Percentiles rank a stretch among this genome's conserved stretches.
Conservation (phyloP, 2,888 invertebrate species). For the Pterobdella sp. region DNA sequence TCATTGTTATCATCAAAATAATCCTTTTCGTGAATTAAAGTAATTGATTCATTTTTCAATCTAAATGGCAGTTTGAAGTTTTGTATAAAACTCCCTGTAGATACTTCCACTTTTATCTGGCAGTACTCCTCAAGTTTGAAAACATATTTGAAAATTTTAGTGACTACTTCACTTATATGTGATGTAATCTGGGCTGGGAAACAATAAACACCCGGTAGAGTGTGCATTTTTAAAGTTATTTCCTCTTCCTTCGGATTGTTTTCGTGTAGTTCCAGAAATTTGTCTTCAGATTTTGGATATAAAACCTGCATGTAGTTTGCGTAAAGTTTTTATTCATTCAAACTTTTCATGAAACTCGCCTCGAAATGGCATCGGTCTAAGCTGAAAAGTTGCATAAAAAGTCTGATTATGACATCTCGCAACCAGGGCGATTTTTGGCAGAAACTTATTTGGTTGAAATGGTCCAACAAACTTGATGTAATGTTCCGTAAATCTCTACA, state of each 20-base stretch:
- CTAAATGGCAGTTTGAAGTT: slow-evolving; percentile 5
- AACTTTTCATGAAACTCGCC: too few relatives aligned
- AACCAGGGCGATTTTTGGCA: slow-evolving; percentile 23
- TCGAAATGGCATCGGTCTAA: slow-evolving; percentile 28
- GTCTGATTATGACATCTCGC: slow-evolving; percentile 24
- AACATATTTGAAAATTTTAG: slow-evolving; percentile 19
- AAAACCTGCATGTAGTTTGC: background rate
- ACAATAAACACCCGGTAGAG: slow-evolving; percentile 29
- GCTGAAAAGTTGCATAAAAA: slow-evolving; percentile 26
- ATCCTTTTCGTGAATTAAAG: too few relatives aligned
- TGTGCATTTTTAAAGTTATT: slow-evolving; percentile 20
- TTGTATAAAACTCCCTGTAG: slow-evolving; percentile 6
- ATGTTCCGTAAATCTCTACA: slow-evolving; percentile 21
- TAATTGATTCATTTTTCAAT: too few relatives aligned
- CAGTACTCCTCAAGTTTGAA: slow-evolving; percentile 23
- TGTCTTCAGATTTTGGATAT: background rate
- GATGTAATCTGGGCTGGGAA: slow-evolving; percentile 15
- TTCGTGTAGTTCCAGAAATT: background rate
- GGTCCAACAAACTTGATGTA: slow-evolving; percentile 1
- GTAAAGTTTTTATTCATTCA: too few relatives aligned
- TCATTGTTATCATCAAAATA: background rate
- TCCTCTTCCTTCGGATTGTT: background rate
- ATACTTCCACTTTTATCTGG: slow-evolving; percentile 14
- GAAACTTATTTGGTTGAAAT: slow-evolving; percentile 15
- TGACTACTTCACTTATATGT: background rate